Conservation (phyloP, 1,140 invertebrate genomes). For the Plectrocnemia conspersa region DNA sequence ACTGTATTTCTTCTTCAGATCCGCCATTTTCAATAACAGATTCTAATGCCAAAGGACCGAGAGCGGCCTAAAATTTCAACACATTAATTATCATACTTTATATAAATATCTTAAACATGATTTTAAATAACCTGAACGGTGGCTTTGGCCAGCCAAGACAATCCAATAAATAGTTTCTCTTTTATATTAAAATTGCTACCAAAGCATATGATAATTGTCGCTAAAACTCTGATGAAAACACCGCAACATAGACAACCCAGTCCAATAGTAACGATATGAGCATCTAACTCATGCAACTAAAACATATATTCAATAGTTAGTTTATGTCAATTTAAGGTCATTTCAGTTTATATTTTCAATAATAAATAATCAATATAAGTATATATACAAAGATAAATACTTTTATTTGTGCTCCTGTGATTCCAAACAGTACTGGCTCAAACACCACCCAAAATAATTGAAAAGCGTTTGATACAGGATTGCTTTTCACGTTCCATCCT, state of each 20-base stretch:
- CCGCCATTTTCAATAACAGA: slow-evolving; percentile 43
- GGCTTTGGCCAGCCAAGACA: slow-evolving; percentile 92
- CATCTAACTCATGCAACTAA: slow-evolving; percentile 60
- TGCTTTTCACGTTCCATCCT: slow-evolving; percentile 79
- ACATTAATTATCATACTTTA: not conserved
- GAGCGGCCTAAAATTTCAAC: slow-evolving; percentile 41
- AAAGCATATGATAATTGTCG: slow-evolving; percentile 62
- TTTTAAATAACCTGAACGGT: slow-evolving; percentile 64
- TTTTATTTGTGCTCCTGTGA: slow-evolving; percentile 84
- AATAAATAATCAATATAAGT: not conserved
- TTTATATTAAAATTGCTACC: slow-evolving; percentile 76
- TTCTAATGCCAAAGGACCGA: slow-evolving; percentile 48
- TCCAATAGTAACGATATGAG: slow-evolving; percentile 58
- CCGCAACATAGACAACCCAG: slow-evolving; percentile 57
- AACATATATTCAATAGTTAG: slow-evolving; percentile 16
- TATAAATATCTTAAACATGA: not conserved
- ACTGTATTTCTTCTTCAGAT: slow-evolving; percentile 36
- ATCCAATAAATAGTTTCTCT: slow-evolving; percentile 72
- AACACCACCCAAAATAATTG: slow-evolving; percentile 92
- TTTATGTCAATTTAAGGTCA: not conserved
- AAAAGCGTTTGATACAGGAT: slow-evolving; percentile 77
- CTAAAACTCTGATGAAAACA: slow-evolving; percentile 58
- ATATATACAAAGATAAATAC: slow-evolving; percentile 47
- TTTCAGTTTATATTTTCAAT: not conserved
- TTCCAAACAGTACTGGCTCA: slow-evolving; percentile 85